Conservation (phyloP, 2,888 invertebrate genomes). For the Drosophila setosimentum region DNA sequence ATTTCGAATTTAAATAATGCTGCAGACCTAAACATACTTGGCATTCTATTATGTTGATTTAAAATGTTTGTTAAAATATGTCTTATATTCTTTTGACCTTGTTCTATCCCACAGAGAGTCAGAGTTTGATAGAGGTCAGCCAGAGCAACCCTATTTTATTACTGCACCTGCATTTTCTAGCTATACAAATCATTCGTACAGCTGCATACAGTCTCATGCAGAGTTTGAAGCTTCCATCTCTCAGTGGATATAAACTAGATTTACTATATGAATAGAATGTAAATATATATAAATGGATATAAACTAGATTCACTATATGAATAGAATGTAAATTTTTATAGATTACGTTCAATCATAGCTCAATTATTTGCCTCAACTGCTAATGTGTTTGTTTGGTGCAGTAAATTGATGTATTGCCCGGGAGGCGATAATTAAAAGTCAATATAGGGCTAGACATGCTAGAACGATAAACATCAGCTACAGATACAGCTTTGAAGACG, state of each 20-base stretch:
- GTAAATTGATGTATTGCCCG: slow-evolving; percentile 26
- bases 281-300: neutral
- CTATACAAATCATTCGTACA: slow-evolving; percentile 3
- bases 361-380: slow-evolving; percentile 5
- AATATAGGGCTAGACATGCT: slow-evolving; percentile 45
- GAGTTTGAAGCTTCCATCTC: neutral
- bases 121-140: slow-evolving; percentile 20
- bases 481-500: slow-evolving; percentile 60
- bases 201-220: neutral
- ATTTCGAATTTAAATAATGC: neutral
- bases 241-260: neutral
- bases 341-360: neutral
- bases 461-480: slow-evolving; percentile 53
- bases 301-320: neutral
- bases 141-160: slow-evolving; percentile 1
- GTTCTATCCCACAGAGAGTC: slow-evolving; percentile 17
- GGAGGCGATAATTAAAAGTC: slow-evolving; percentile 67
- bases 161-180: slow-evolving; percentile 31
- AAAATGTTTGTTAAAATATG: neutral
- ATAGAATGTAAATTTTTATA: neutral
- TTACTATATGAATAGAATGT: neutral
- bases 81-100: slow-evolving; percentile 10
- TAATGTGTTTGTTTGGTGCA: slow-evolving; percentile 17
- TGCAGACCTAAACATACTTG: neutral
- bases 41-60: neutral